phyloP scores from a whole-genome alignment of 2,888 invertebrate species.

The Bruchidius siliquastri region DNA sequence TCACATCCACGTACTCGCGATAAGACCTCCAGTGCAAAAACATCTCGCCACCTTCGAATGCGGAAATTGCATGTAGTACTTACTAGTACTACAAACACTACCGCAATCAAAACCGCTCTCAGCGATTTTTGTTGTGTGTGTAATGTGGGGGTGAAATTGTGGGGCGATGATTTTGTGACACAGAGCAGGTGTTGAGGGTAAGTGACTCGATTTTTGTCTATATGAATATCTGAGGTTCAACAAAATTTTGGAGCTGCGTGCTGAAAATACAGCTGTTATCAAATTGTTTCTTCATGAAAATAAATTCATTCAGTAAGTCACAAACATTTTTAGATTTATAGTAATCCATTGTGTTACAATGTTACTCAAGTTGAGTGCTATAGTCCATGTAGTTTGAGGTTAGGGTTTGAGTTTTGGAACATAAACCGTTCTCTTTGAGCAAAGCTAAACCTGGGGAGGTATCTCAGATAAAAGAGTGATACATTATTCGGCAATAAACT shows the following conservation, averaged over 20 bases:
- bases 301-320: no score
- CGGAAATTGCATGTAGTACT: neutral
- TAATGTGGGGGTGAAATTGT: neutral
- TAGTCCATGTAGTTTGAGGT: no score
- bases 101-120: neutral
- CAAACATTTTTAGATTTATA: no score
- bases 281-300: no score
- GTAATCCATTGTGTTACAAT: no score
- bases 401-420: no score
- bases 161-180: neutral
- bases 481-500: no score
- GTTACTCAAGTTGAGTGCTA: no score
- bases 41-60: neutral
- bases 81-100: neutral
- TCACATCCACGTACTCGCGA: neutral
- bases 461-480: no score
- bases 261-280: neutral
- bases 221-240: neutral
- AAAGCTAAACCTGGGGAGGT: no score
- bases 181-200: neutral
- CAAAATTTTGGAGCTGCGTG: neutral
- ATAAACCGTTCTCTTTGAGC: no score
- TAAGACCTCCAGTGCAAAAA: neutral
- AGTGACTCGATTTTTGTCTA: neutral
- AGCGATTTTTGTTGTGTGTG: neutral